phyloP scores from a whole-genome alignment of 1,140 invertebrate species.

The Apocrypta bakeri region DNA sequence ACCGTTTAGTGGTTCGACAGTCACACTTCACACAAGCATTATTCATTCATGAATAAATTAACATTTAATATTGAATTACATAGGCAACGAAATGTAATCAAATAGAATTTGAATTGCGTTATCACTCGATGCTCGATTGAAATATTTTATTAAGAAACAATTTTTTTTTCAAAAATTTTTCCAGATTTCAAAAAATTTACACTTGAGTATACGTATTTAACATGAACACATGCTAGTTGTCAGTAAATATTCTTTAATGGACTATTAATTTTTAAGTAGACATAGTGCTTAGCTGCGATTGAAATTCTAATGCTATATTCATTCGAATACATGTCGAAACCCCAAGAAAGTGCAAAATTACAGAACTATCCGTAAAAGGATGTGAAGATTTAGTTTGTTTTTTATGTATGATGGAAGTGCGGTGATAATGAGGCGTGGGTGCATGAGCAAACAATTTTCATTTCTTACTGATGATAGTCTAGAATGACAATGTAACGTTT shows the following conservation, averaged over 20 bases:
- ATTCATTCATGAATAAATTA: no score
- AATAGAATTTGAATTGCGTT: background rate
- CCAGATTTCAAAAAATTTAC: no score
- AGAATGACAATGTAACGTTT: background rate
- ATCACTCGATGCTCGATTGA: background rate
- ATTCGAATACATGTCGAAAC: slow-evolving; percentile 4
- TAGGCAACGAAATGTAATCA: background rate
- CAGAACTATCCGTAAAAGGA: background rate
- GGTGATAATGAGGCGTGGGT: background rate
- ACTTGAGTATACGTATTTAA: background rate
- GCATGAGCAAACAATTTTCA: slow-evolving; percentile 5
- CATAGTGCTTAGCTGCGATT: slow-evolving; percentile 41
- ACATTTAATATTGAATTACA: no score
- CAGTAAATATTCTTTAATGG: slow-evolving; percentile 28
- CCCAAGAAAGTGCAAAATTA: background rate
- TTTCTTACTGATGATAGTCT: slow-evolving; percentile 12
- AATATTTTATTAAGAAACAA: no score
- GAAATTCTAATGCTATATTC: slow-evolving; percentile 59
- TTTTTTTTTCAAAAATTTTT: no score
- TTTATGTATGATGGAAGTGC: background rate
- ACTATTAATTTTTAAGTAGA: slow-evolving; percentile 52
- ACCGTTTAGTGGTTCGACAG: no score
- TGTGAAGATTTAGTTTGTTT: background rate
- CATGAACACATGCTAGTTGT: slow-evolving; percentile 14
- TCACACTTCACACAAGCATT: no score